Conservation (phyloP, 1,140 invertebrate species). For the Gryllus bimaculatus region DNA sequence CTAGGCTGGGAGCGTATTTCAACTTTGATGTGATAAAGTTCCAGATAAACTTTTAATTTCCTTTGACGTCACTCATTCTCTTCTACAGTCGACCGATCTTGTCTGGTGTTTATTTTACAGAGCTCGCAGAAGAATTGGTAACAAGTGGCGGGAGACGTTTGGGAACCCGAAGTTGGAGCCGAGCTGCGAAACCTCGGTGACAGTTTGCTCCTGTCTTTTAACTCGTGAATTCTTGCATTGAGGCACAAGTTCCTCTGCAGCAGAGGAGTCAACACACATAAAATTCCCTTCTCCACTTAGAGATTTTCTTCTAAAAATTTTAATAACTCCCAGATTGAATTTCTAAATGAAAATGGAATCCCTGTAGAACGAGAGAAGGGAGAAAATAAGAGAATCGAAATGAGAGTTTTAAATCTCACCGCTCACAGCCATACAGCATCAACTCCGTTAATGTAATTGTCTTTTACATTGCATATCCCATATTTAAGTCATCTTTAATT, state of each 20-base stretch:
- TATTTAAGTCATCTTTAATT: no score
- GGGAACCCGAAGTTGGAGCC: neutral
- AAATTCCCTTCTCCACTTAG: neutral
- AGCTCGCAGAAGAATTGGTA: neutral
- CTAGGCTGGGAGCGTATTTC: neutral
- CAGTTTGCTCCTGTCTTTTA: neutral
- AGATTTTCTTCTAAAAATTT: neutral
- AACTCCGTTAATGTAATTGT: no score
- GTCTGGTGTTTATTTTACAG: neutral
- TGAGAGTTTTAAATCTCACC: no score
- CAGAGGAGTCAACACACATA: neutral
- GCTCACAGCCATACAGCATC: no score
- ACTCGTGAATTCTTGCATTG: neutral
- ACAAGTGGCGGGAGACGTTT: neutral
- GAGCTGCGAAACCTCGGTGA: neutral
- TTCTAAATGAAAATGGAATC: neutral
- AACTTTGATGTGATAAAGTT: constrained; percentile 1
- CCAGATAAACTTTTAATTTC: neutral
- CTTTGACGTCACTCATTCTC: neutral
- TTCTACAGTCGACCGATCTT: neutral
- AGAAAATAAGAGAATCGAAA: neutral
- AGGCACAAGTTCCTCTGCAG: neutral
- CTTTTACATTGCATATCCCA: no score
- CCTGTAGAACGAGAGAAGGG: neutral
- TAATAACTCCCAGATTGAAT: neutral